Evolutionary conservation across 2,113 vertebrate genomes (phyloP).

Genomic region (Mesocricetus auratus): DNA sequence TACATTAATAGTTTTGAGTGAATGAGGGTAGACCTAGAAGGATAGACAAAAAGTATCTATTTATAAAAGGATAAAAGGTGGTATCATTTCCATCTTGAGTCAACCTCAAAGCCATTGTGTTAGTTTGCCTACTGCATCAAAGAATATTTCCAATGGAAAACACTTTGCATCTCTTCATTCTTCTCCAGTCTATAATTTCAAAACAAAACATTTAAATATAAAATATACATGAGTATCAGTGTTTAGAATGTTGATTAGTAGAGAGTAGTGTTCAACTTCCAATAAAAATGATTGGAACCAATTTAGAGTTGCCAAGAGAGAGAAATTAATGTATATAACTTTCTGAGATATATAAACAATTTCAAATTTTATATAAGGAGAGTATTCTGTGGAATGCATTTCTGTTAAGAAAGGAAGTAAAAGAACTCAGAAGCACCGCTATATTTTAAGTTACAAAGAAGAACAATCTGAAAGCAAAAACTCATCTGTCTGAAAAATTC

Average conservation of each 20-base stretch:
- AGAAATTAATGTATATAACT: neutral
- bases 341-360: neutral
- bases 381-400: neutral
- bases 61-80: neutral
- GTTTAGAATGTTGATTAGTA: neutral
- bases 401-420: neutral
- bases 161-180: neutral
- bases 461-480: neutral
- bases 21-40: neutral
- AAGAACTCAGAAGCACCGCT: neutral
- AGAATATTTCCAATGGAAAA: neutral
- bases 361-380: neutral
- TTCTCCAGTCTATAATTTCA: neutral
- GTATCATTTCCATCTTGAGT: neutral
- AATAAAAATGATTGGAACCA: neutral
- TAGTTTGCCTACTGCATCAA: neutral
- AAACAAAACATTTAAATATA: neutral
- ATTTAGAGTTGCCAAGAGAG: neutral
- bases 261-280: neutral
- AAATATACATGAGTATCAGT: neutral
- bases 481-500: neutral
- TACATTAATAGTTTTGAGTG: neutral
- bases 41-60: neutral
- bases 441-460: slow-evolving; percentile 6
- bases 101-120: neutral